phyloP scores from a whole-genome alignment of 2,888 invertebrate species.

The Chelonus formosanus region DNA sequence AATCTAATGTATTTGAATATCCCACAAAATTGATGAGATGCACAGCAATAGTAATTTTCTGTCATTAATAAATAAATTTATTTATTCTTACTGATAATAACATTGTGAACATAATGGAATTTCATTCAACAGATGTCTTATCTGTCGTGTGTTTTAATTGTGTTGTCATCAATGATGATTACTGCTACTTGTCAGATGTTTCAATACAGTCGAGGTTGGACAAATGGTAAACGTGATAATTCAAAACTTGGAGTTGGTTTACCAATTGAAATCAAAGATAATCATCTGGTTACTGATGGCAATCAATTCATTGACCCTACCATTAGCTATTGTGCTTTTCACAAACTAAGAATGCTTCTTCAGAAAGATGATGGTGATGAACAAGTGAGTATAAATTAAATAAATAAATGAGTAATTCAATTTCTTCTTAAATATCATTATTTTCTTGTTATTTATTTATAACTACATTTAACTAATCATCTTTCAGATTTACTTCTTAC shows the following conservation, averaged over 20 bases:
- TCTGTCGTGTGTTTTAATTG: constrained; percentile 51
- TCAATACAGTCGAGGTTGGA: constrained; percentile 82
- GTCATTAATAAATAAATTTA: not conserved
- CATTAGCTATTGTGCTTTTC: constrained; percentile 66
- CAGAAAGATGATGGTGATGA: constrained; percentile 66
- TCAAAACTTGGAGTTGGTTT: constrained; percentile 16
- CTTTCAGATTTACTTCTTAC: constrained; percentile 35
- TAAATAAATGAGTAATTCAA: too few relatives aligned
- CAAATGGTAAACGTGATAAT: constrained; percentile 73
- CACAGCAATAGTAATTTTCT: too few relatives aligned
- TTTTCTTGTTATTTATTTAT: too few relatives aligned
- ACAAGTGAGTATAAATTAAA: constrained; percentile 55
- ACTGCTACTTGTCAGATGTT: constrained; percentile 74
- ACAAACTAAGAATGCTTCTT: constrained; percentile 67
- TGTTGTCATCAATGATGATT: constrained; percentile 60
- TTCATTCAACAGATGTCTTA: constrained; percentile 12
- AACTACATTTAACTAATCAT: too few relatives aligned
- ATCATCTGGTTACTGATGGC: constrained; percentile 11
- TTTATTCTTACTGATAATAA: not conserved
- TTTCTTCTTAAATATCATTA: not conserved
- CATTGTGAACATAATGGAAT: constrained; percentile 10
- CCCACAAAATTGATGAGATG: too few relatives aligned
- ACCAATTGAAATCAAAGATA: constrained; percentile 18
- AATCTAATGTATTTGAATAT: too few relatives aligned
- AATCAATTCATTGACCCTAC: constrained; percentile 17